Base-by-base conservation (phyloP, 2,113 vertebrate genomes). In the Xiphophorus couchianus region DNA sequence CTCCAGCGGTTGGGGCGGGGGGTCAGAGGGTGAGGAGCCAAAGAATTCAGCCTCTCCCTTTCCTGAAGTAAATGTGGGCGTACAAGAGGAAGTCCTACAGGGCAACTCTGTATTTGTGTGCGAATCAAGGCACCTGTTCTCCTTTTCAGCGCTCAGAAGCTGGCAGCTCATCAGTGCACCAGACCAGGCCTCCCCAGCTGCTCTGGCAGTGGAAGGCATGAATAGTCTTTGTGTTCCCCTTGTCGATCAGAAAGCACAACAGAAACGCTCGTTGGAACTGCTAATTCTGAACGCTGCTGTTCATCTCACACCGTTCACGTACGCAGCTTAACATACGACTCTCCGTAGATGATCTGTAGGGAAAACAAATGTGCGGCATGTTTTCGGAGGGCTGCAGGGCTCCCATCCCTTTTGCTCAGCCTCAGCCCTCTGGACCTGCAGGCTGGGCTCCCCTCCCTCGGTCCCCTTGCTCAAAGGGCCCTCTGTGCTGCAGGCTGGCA, bases 401-500 rank as follows among this genome's bases (percentile, higher is more conserved):
- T 83, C 77, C 75, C 86, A 75, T 87, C 86, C 89, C 90, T 92
- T 84, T 77, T 87, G 90, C 76, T 88, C 69, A 25, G 76, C 81
- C 75, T 88, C 74, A 73, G 73, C 68, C 61, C 61, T 72, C 65
- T 11, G 71, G 63, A 79, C 84, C 82, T 85, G 80, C 81, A 28
- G 73, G 65, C 82, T 83, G 77, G 78, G 80, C 83, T 88, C 82
- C 79, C 83, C 81, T 82, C 75, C 87, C 85, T 61, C 78, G 44
- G 81, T 88, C 85, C 69, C 72, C 35, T 37, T 3, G 31, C 84
- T 93, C 86, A 93, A 92, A 92, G 90, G 82, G 86, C 80, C 74
- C 88, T 93, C 90, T 93, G 91, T 93, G 76, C 82, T 27, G 76
- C 82, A 89, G 85, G 81, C 90, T 92, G 89, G 90, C 88, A 86